Evolutionary conservation across 35 echinoderm and acorn worm genomes (phyloP).

Genomic region (Chiridota heheva): DNA sequence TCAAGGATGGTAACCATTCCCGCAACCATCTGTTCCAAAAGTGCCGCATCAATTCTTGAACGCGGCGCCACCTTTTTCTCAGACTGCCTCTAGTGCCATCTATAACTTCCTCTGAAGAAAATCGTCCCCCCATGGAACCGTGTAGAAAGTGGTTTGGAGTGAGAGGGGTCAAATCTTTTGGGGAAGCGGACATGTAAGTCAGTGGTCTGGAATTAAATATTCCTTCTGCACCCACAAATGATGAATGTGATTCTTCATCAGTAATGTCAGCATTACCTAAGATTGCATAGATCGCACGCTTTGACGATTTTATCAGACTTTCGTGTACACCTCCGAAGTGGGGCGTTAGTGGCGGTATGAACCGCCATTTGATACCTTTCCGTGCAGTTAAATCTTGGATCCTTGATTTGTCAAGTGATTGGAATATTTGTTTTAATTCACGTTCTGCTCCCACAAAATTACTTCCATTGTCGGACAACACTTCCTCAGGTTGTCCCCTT

Average conservation of each 20-base stretch:
- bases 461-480: conserved; percentile 35
- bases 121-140: conserved; percentile 17
- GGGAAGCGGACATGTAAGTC: neutral
- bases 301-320: neutral
- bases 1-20: conserved; percentile 10
- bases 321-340: conserved; percentile 13
- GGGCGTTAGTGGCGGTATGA: conserved; percentile 16
- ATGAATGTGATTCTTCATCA: too few relatives aligned
- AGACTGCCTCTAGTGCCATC: conserved; percentile 8
- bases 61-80: conserved; percentile 26
- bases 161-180: conserved; percentile 19
- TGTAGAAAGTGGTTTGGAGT: conserved; percentile 52
- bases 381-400: neutral
- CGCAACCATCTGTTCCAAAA: conserved; percentile 42
- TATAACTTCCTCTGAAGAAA: conserved; percentile 21
- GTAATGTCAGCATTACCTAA: conserved; percentile 8
- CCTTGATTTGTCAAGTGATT: neutral
- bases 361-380: conserved; percentile 1
- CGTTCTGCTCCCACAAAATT: conserved; percentile 39
- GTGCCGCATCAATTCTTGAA: conserved; percentile 33
- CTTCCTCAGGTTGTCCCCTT: conserved; percentile 26
- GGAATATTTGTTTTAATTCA: conserved; percentile 2
- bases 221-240: conserved; percentile 2
- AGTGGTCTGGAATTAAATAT: conserved; percentile 27
- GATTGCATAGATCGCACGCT: conserved; percentile 34